phyloP scores from a whole-genome alignment of 2,113 vertebrate species.

The Anser cygnoides region DNA sequence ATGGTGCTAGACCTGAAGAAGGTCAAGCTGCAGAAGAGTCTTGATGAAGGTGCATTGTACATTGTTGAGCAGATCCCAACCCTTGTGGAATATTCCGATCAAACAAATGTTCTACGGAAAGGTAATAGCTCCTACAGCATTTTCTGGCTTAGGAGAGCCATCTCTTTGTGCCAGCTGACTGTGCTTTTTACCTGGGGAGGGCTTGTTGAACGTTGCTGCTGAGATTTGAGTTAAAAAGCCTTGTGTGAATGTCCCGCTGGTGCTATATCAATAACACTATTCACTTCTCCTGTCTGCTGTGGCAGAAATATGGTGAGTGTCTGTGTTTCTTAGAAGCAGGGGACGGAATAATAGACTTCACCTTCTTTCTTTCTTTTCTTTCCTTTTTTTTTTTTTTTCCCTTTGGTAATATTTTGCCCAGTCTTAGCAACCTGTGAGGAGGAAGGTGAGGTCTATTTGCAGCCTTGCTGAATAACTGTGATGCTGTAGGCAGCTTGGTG shows the following conservation, averaged over 20 bases:
- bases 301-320: neutral
- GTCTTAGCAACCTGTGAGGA: neutral
- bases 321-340: neutral
- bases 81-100: conserved; percentile 89
- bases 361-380: neutral
- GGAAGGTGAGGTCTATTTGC: neutral
- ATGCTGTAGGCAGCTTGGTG: neutral
- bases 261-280: rapidly evolving
- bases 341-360: neutral
- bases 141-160: neutral
- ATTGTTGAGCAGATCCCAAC: conserved; percentile 92
- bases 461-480: neutral
- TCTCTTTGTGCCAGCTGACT: neutral
- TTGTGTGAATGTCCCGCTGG: neutral
- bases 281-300: neutral
- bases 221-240: neutral
- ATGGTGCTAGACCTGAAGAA: conserved; percentile 91
- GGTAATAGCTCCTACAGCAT: conserved; percentile 70
- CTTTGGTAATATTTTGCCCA: neutral
- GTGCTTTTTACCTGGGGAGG: neutral
- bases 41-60: conserved; percentile 83
- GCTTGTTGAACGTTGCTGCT: neutral
- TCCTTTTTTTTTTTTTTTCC: neutral
- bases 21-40: conserved; percentile 76
- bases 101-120: conserved; percentile 85